phyloP scores from a whole-genome alignment of 2,888 invertebrate genomes.

The Lycocerus yunnanus region DNA sequence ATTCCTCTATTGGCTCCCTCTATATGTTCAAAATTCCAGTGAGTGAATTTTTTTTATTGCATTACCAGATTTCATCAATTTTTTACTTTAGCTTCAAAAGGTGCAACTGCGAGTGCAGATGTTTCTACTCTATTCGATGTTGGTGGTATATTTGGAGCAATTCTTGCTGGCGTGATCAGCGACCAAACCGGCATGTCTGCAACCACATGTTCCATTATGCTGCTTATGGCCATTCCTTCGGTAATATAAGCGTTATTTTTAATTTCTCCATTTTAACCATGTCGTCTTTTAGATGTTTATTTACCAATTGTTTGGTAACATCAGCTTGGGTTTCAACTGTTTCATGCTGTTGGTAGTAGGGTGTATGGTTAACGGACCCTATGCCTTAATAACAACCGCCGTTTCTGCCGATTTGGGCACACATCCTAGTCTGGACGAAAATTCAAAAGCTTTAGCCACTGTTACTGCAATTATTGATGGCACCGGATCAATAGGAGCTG shows the following conservation, averaged over 20 bases:
- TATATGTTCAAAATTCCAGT: slow-evolving; percentile 86
- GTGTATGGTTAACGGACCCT: slow-evolving; percentile 91
- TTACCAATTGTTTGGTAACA: slow-evolving; percentile 75
- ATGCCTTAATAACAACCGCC: slow-evolving; percentile 94
- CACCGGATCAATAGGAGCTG: slow-evolving; percentile 92
- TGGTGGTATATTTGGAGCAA: slow-evolving; percentile 89
- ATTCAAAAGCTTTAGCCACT: slow-evolving; percentile 88
- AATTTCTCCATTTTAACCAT: slow-evolving; percentile 11
- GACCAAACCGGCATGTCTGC: slow-evolving; percentile 86
- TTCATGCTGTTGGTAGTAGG: slow-evolving; percentile 75
- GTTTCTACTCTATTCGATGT: slow-evolving; percentile 84
- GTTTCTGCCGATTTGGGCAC: slow-evolving; percentile 94
- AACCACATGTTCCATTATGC: slow-evolving; percentile 82
- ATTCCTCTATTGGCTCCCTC: slow-evolving; percentile 94
- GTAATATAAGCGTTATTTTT: slow-evolving; percentile 56
- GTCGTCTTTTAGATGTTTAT: slow-evolving; percentile 69
- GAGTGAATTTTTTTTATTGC: slow-evolving; percentile 54
- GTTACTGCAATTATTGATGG: slow-evolving; percentile 99
- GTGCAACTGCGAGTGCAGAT: slow-evolving; percentile 73
- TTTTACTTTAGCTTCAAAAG: slow-evolving; percentile 64
- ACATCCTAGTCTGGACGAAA: slow-evolving; percentile 81
- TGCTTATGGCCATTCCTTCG: slow-evolving; percentile 79
- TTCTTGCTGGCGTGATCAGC: slow-evolving; percentile 83
- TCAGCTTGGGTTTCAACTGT: slow-evolving; percentile 66
- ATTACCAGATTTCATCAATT: neutral